These are phyloP conservation scores for Romanogobio albipinnatus DNA, from an alignment of 2,113 vertebrate species.

Conservation along the genomic window DNA sequence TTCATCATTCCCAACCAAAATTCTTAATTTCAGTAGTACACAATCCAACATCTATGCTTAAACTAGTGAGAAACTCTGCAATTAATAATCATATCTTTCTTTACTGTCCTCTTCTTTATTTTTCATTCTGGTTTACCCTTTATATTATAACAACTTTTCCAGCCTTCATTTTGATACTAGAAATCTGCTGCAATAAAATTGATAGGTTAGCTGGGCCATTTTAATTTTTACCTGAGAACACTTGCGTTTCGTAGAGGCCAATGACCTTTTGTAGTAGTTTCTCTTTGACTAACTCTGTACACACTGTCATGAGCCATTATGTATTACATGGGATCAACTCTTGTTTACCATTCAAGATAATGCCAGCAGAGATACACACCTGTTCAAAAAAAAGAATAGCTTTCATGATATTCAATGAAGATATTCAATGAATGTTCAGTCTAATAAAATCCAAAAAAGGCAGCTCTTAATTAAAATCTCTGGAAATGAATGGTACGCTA, in stretches of 20 bases:
- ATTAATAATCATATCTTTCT: neutral
- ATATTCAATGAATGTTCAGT: slow-evolving; percentile 10
- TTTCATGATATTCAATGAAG: neutral
- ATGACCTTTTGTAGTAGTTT: neutral
- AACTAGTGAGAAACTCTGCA: neutral
- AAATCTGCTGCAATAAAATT: slow-evolving; percentile 28
- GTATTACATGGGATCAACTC: slow-evolving; percentile 18
- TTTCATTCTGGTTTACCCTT: neutral
- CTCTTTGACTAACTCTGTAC: slow-evolving; percentile 21
- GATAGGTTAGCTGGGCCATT: neutral
- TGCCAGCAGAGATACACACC: slow-evolving; percentile 17
- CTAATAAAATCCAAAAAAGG: slow-evolving; percentile 16
- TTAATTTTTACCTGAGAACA: neutral
- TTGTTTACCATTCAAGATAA: slow-evolving; percentile 23
- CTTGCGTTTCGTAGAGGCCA: neutral
- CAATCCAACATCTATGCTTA: neutral
- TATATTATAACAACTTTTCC: neutral
- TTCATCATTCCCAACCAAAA: neutral
- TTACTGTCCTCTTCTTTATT: neutral
- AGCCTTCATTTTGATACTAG: neutral
- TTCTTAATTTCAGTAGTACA: neutral
- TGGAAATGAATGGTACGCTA: slow-evolving; percentile 32
- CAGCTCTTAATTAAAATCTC: slow-evolving; percentile 28
- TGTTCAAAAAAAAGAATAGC: neutral
- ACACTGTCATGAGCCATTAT: neutral